These are phyloP conservation scores for Cylloceria caligata DNA, from an alignment of 2,888 invertebrate genomes.

Conservation along the genomic window DNA sequence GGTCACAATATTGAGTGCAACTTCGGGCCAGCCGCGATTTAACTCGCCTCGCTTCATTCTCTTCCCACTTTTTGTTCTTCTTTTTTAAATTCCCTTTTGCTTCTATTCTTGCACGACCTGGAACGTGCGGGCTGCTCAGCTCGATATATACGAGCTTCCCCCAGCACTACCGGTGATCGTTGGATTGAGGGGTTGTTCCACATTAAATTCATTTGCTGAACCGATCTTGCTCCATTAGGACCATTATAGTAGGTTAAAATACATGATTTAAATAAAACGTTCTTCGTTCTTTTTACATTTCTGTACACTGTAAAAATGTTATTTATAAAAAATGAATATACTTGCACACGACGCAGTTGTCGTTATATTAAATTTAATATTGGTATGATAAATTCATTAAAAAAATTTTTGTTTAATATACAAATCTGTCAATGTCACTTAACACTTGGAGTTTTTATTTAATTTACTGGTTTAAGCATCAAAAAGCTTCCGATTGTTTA, in stretches of 20 bases:
- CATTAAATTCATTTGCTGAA: constrained; percentile 41
- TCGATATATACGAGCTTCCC: constrained; percentile 21
- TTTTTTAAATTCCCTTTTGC: constrained; percentile 30
- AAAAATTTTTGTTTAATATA: no score
- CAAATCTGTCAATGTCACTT: no score
- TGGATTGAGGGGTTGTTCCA: constrained; percentile 40
- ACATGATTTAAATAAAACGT: background rate
- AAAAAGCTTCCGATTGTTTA: no score
- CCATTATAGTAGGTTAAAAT: constrained; percentile 17
- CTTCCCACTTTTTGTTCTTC: constrained; percentile 22
- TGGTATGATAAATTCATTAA: no score
- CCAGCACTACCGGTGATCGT: background rate
- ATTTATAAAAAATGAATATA: no score
- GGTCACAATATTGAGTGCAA: constrained; percentile 83
- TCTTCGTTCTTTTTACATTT: background rate
- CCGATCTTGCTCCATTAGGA: constrained; percentile 16
- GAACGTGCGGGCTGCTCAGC: constrained; percentile 24
- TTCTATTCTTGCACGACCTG: constrained; percentile 37
- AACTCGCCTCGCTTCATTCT: constrained; percentile 35
- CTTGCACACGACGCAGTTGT: no score
- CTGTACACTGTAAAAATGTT: no score
- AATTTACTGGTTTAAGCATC: background rate
- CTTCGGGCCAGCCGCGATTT: constrained; percentile 74
- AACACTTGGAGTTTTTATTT: background rate
- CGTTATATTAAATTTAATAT: no score